Percentiles rank a stretch among this genome's conserved stretches.
Evolutionary conservation across 2,888 invertebrate species (phyloP).

Genomic region (Macaria liturata): DNA sequence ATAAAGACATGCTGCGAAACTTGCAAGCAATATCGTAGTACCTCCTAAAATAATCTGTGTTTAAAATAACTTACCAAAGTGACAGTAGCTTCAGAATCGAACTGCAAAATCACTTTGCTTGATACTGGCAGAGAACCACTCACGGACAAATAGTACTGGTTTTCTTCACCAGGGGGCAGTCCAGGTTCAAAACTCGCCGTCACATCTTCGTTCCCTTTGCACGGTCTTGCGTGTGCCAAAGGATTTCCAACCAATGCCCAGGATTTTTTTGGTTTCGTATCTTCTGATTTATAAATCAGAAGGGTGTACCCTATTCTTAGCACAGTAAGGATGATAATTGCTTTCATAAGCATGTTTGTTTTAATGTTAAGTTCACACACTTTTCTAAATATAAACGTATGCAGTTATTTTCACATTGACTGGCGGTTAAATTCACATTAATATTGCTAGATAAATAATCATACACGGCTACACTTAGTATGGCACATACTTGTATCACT

Average conservation of each 20-base stretch:
- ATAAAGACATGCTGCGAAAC: too few species aligned
- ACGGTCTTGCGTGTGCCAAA: conserved; percentile 26
- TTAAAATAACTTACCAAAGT: conserved; percentile 38
- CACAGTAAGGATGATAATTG: conserved; percentile 7
- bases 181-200: conserved; percentile 34
- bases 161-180: conserved; percentile 44
- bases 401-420: too few species aligned
- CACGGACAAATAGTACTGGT: conserved; percentile 38
- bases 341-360: conserved; percentile 1
- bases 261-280: background rate
- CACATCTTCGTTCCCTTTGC: conserved; percentile 36
- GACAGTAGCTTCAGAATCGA: conserved; percentile 42
- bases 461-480: too few species aligned
- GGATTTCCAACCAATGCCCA: conserved; percentile 22
- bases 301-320: background rate
- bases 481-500: too few species aligned
- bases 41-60: too few species aligned
- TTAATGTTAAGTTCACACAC: too few species aligned
- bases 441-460: too few species aligned
- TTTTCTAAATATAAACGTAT: too few species aligned
- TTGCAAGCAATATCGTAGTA: too few species aligned
- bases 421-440: too few species aligned
- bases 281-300: conserved; percentile 9
- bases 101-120: conserved; percentile 30
- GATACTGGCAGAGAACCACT: conserved; percentile 24